Percentiles rank a stretch among this genome's conserved stretches.
These are phyloP conservation scores for Phortica okadai DNA, from an alignment of 2,888 invertebrate genomes.

Conservation along the genomic window DNA sequence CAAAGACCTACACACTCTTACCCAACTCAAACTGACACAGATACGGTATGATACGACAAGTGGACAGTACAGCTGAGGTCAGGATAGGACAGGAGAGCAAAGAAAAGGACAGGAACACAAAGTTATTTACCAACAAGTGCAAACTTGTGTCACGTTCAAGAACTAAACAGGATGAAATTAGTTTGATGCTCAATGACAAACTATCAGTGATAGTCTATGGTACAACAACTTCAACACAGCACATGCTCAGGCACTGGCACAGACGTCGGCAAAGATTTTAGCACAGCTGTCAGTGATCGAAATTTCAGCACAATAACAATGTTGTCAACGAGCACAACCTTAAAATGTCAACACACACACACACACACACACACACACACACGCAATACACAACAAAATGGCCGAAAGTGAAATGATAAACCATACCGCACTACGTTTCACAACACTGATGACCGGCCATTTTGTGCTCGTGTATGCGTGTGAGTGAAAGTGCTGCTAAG, in stretches of 20 bases:
- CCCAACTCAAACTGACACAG: background rate
- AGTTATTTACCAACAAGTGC: slow-evolving; percentile 56
- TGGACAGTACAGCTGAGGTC: slow-evolving; percentile 13
- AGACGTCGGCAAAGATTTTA: background rate
- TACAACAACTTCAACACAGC: background rate
- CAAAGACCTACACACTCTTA: background rate
- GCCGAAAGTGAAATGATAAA: slow-evolving; percentile 62
- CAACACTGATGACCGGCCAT: slow-evolving; percentile 12
- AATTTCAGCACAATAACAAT: too few relatives aligned
- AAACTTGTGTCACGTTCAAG: slow-evolving; percentile 68
- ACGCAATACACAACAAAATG: slow-evolving; percentile 56
- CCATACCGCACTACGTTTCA: slow-evolving; percentile 25
- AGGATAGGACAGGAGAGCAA: slow-evolving; percentile 8
- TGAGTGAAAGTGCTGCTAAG: slow-evolving; percentile 59
- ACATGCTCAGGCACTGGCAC: background rate
- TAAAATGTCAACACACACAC: slow-evolving; percentile 23
- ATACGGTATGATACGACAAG: background rate
- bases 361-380: slow-evolving; percentile 5
- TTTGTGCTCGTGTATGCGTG: slow-evolving; percentile 31
- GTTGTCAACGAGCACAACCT: background rate
- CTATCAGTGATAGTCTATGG: background rate
- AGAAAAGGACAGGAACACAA: slow-evolving; percentile 24
- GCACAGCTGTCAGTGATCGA: too few relatives aligned
- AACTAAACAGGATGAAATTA: slow-evolving; percentile 67
- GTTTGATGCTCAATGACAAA: slow-evolving; percentile 56